These are phyloP conservation scores for Spicauda simplicius DNA, from an alignment of 2,888 invertebrate species.

Conservation along the genomic window DNA sequence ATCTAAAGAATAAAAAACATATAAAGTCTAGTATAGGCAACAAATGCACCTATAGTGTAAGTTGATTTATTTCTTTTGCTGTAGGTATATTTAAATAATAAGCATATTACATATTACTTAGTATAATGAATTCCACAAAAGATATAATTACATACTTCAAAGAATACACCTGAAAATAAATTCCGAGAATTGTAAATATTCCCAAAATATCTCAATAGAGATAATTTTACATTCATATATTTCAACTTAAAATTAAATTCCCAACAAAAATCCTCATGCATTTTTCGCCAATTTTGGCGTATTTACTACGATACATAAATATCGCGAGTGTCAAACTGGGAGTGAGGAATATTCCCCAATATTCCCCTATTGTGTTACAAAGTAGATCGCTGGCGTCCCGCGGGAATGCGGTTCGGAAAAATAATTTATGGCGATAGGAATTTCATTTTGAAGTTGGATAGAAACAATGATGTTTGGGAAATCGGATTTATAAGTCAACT, in stretches of 20 bases:
- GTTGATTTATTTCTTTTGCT: too few relatives aligned
- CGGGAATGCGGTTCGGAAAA: conserved; percentile 33
- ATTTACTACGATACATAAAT: conserved; percentile 30
- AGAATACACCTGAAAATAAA: too few relatives aligned
- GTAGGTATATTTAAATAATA: too few relatives aligned
- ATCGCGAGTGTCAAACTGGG: conserved; percentile 29
- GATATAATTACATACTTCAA: too few relatives aligned
- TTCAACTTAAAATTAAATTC: conserved; percentile 16
- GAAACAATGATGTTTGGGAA: conserved; percentile 28
- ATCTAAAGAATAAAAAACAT: too few relatives aligned
- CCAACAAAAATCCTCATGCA: conserved; percentile 16
- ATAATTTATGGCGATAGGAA: conserved; percentile 34
- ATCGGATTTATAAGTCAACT: conserved; percentile 10
- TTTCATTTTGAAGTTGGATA: conserved; percentile 34
- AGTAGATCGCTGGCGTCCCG: conserved; percentile 29
- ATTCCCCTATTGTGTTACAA: conserved; percentile 35
- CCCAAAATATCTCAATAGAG: neutral
- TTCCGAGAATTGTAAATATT: too few relatives aligned
- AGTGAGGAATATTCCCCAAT: conserved; percentile 36
- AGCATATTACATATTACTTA: too few relatives aligned
- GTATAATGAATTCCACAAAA: too few relatives aligned
- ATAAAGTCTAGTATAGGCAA: too few relatives aligned
- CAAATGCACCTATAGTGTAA: too few relatives aligned
- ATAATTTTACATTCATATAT: conserved; percentile 8
- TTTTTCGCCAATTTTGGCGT: conserved; percentile 25